Conservation (phyloP, 2,797 vertebrate genomes). For the Phoxinus dragarum region DNA sequence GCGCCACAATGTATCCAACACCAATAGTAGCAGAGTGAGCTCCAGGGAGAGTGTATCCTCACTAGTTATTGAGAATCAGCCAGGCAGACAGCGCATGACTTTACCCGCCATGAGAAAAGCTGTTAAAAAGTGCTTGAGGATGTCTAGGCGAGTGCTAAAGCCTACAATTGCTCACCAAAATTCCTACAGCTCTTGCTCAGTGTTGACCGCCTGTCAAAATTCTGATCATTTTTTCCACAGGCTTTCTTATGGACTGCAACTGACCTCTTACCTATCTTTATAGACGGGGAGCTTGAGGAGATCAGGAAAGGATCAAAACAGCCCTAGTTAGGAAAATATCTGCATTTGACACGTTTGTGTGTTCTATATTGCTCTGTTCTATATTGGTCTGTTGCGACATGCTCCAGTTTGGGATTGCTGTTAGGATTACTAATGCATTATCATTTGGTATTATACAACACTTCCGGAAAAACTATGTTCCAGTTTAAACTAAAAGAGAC, state of each 20-base stretch:
- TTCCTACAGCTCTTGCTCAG: slow-evolving; percentile 49
- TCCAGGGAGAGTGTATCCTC: slow-evolving; percentile 18
- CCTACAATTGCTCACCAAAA: slow-evolving; percentile 33
- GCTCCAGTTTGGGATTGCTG: neutral
- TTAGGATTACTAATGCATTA: neutral
- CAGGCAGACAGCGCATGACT: slow-evolving; percentile 27
- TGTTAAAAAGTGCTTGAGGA: slow-evolving; percentile 30
- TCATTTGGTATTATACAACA: slow-evolving; percentile 1
- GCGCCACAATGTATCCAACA: slow-evolving; percentile 39
- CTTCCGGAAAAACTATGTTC: neutral
- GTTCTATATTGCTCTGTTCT: neutral
- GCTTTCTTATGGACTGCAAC: slow-evolving; percentile 38
- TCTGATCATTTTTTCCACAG: slow-evolving; percentile 52
- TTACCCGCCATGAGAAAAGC: slow-evolving; percentile 27
- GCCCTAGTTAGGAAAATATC: neutral
- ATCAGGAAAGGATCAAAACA: slow-evolving; percentile 15
- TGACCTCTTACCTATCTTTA: slow-evolving; percentile 48
- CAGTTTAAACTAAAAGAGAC: neutral
- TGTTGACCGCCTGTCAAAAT: slow-evolving; percentile 54
- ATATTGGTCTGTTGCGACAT: neutral
- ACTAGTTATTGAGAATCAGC: slow-evolving; percentile 18
- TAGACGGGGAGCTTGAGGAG: neutral
- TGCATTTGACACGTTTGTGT: neutral
- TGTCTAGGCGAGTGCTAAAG: slow-evolving; percentile 43
- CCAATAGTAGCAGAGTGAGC: slow-evolving; percentile 26